Evolutionary conservation across 1,140 invertebrate genomes (phyloP), one percentile per base, ranked within the genome.

Genomic region (Agrypnia vestita): DNA sequence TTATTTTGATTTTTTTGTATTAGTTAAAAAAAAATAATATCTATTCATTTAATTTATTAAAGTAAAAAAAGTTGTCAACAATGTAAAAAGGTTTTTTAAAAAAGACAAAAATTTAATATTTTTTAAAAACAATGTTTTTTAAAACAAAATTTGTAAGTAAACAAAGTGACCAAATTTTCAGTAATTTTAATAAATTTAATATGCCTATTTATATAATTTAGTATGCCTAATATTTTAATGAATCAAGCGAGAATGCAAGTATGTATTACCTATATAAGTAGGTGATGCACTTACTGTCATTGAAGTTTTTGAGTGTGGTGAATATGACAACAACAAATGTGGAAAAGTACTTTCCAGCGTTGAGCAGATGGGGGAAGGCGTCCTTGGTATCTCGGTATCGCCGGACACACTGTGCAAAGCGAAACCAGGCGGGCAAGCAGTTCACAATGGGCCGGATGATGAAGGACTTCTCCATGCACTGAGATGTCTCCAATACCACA

Each of bases 321-420:
- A 98, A 97, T 19, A 96, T 91, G 4, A 98, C 96, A 4, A 98
- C 97, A 76, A 99, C 93, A 90, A 99, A 99, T 0, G 98, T 97
- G 0, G 98, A 99, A 0, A 97, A 96, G 89, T 99, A 99, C 91
- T 99, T 99, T 62, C 96, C 97, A 17, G 98, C 99, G 89, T 99
- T 99, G 0, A 96, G 96, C 47, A 97, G 89, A 90, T 99, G 98
- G 0, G 98, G 98, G 89, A 98, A 99, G 0, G 94, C 95, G 85
- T 98, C 96, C 83, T 92, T 92, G 0, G 95, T 95, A 86, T 97
- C 96, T 0, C 94, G 88, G 88, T 99, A 99, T 83, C 99, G 95
- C 0, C 99, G 91, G 9, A 99, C 86, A 85, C 99, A 99, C 87
- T 99, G 99, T 21, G 97, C 96, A 89, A 99, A 99, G 62, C 98